These are phyloP conservation scores for Micropoecilia bifurca DNA, from an alignment of 2,797 vertebrate genomes.

Conservation along the genomic window DNA sequence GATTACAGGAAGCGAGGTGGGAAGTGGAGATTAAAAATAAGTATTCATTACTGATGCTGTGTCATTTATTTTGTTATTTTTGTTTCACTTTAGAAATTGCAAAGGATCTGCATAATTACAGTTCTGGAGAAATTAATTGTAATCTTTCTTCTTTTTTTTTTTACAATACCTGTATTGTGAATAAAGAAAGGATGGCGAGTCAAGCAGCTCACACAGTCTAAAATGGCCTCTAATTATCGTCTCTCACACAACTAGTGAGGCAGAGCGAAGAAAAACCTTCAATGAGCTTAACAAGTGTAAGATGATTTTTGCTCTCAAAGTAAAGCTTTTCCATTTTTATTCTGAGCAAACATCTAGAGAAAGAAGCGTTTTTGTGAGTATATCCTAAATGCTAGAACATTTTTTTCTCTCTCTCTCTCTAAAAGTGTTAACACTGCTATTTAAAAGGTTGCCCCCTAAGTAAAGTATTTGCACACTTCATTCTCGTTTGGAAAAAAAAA, in stretches of 20 bases:
- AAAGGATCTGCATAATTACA: slow-evolving; percentile 24
- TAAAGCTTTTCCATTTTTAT: neutral
- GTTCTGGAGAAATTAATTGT: slow-evolving; percentile 16
- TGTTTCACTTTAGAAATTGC: slow-evolving; percentile 6
- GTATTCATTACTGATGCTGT: slow-evolving; percentile 13
- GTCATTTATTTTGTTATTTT: slow-evolving; percentile 13
- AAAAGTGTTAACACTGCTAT: neutral
- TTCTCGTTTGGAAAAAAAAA: neutral
- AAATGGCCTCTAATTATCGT: slow-evolving; percentile 30
- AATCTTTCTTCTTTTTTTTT: slow-evolving; percentile 15
- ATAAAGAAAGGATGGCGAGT: slow-evolving; percentile 19
- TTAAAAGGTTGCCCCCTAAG: slow-evolving; percentile 6
- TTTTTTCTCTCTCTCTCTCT: neutral
- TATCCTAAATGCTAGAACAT: neutral
- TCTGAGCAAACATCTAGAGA: slow-evolving; percentile 11
- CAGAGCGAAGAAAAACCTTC: slow-evolving; percentile 18
- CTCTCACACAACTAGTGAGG: slow-evolving; percentile 21
- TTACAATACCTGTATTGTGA: slow-evolving; percentile 14
- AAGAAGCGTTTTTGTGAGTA: slow-evolving; percentile 3
- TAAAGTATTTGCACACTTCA: neutral
- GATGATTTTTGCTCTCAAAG: slow-evolving; percentile 4
- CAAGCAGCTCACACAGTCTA: slow-evolving; percentile 17
- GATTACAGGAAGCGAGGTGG: slow-evolving; percentile 31
- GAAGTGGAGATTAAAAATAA: slow-evolving; percentile 27
- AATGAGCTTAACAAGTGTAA: slow-evolving; percentile 10